Conservation (phyloP, 2,113 vertebrate genomes). For the Melanocharis versteri region DNA sequence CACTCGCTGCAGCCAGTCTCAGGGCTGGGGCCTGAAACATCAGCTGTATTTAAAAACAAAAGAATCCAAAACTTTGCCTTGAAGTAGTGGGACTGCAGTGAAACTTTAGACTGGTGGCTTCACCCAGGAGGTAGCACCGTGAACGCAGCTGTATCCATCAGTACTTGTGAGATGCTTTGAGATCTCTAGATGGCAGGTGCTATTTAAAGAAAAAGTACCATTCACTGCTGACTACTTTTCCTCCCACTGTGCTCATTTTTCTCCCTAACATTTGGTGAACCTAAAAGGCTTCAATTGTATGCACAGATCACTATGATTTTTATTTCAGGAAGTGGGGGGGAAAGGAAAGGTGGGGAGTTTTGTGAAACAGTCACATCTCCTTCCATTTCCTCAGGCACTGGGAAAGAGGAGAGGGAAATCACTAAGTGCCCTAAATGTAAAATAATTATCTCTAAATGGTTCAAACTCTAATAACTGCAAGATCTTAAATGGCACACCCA, state of each 20-base stretch:
- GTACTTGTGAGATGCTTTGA: not conserved
- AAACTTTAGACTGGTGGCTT: not conserved
- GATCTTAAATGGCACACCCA: slow-evolving; percentile 46
- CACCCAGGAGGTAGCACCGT: not conserved
- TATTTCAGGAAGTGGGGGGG: not conserved
- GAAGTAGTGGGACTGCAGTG: not conserved
- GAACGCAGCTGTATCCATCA: not conserved
- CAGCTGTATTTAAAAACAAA: not conserved
- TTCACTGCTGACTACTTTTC: not conserved
- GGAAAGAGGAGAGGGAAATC: slow-evolving; percentile 15
- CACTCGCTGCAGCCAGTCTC: not conserved
- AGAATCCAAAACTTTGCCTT: not conserved
- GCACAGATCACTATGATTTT: not conserved
- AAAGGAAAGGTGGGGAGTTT: slow-evolving; percentile 16
- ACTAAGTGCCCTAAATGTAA: slow-evolving; percentile 12
- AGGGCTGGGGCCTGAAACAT: not conserved
- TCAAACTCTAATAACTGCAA: slow-evolving; percentile 5
- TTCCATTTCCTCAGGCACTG: not conserved
- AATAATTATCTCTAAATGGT: slow-evolving; percentile 28
- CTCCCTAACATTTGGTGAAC: not conserved
- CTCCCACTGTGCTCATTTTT: slow-evolving; percentile 26
- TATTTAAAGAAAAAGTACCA: slow-evolving; percentile 48
- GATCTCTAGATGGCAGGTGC: slow-evolving; percentile 21
- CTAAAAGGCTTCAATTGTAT: not conserved
- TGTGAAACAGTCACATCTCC: not conserved